phyloP scores from a whole-genome alignment of 1,140 invertebrate species.

The Onthophagus taurus region DNA sequence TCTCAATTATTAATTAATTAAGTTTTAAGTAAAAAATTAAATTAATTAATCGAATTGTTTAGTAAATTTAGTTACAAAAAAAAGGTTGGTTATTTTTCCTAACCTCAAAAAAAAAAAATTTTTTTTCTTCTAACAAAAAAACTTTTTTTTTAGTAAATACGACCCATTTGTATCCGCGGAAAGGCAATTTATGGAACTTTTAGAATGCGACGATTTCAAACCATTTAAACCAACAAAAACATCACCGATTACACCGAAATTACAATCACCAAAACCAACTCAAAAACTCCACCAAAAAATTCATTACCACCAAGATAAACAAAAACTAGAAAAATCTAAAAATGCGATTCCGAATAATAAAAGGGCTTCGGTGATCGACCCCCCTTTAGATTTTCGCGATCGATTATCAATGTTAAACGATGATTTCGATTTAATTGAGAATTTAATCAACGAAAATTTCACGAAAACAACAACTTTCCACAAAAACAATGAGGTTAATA shows the following conservation, averaged over 20 bases:
- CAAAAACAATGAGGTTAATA: conserved; percentile 12
- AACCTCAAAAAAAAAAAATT: no score
- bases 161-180: conserved; percentile 59
- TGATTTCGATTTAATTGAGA: conserved; percentile 34
- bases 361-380: conserved; percentile 38
- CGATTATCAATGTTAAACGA: conserved; percentile 19
- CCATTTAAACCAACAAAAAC: conserved; percentile 18
- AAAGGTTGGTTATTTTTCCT: no score
- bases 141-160: no score
- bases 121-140: no score
- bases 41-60: no score
- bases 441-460: conserved; percentile 26
- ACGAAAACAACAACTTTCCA: conserved; percentile 13
- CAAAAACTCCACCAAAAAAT: no score
- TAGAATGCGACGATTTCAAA: conserved; percentile 39
- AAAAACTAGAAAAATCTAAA: background rate
- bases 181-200: conserved; percentile 57
- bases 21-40: no score
- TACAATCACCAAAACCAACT: background rate
- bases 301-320: conserved; percentile 17
- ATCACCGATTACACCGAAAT: conserved; percentile 16
- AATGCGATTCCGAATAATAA: conserved; percentile 19
- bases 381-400: conserved; percentile 39
- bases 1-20: no score
- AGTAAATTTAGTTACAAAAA: no score